Evolutionary conservation across 2,113 vertebrate species (phyloP), one percentile per base, ranked within the genome.

Genomic region (Xiphorhynchus elegans): DNA sequence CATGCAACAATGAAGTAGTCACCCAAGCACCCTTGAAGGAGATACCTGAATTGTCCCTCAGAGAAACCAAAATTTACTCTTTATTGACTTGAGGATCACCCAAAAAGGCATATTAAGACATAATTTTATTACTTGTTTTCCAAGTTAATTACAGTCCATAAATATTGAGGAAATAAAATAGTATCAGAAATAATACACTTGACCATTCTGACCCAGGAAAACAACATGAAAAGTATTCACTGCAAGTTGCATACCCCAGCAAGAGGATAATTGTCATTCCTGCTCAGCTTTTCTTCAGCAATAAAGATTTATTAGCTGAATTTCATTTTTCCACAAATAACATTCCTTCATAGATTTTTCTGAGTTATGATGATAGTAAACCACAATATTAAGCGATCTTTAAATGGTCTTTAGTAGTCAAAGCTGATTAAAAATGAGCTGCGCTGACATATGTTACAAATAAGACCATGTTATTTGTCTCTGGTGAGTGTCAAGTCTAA

Each of bases 121-220:
- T 26, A 2, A 52, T 56, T 44, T 35, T 56, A 66, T 26, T 1
- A 53, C 14, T 31, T 55, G 6, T 2, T 29, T 90, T 87, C 39
- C 17, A 40, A 17, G 37, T 82, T 31, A 70, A 82, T n/a, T 37
- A 70, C 2, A 5, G 56, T 58, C 17, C 28, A 24, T 10, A 39
- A 95, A 72, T 58, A 68, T 19, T 29, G 10, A 68, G 25, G 62
- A 87, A 84, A 81, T 53, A 75, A 62, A 81, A 64, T 9, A n/a
- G 4, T 37, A 64, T 39, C 47, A 47, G 52, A 85, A 78, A 12
- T 47, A 84, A 64, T 17, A n/a, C 7, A 60, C 17, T 50, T 68
- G 26, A 64, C 18, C 0, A 0, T 5, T 26, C 25, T 11, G 55
- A 64, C 29, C 16, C 55, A 28, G 10, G 7, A n/a, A 23, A 68